These are phyloP conservation scores for Pocillopora damicornis DNA, from an alignment of 64 coral and sea anemone species.

Conservation along the genomic window DNA sequence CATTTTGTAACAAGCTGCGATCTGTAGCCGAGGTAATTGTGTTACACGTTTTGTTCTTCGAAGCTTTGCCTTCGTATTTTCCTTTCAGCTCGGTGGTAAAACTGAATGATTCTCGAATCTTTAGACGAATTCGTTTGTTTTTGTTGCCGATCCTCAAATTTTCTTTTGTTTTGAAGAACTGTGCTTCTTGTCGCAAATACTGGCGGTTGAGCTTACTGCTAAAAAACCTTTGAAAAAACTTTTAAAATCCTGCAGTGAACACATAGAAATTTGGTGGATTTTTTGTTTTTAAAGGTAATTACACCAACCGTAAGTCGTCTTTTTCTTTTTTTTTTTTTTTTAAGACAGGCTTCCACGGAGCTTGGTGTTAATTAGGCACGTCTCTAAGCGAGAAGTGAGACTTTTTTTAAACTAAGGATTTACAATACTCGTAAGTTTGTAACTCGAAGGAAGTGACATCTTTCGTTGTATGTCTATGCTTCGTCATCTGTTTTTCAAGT, in stretches of 20 bases:
- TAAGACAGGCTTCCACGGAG: background rate
- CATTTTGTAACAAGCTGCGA: conserved; percentile 60
- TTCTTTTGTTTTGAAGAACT: no score
- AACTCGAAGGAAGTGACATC: no score
- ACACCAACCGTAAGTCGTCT: background rate
- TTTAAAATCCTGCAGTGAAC: background rate
- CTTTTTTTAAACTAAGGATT: background rate
- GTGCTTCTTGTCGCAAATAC: background rate
- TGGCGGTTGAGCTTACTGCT: background rate
- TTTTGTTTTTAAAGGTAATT: background rate
- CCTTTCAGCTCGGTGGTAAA: background rate
- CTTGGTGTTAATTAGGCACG: background rate
- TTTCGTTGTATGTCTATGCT: no score
- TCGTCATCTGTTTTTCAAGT: no score
- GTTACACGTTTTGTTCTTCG: background rate
- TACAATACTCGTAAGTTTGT: background rate
- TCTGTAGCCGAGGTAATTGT: conserved; percentile 62
- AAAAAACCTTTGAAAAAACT: background rate
- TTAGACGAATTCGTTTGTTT: background rate
- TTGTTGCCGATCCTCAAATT: background rate
- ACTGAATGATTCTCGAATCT: background rate
- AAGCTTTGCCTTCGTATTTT: background rate
- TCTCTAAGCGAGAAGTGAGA: background rate
- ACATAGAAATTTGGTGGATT: background rate
- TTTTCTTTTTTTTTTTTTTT: background rate